Conservation (phyloP, 2,888 invertebrate genomes). For the Pammene fasciana region DNA sequence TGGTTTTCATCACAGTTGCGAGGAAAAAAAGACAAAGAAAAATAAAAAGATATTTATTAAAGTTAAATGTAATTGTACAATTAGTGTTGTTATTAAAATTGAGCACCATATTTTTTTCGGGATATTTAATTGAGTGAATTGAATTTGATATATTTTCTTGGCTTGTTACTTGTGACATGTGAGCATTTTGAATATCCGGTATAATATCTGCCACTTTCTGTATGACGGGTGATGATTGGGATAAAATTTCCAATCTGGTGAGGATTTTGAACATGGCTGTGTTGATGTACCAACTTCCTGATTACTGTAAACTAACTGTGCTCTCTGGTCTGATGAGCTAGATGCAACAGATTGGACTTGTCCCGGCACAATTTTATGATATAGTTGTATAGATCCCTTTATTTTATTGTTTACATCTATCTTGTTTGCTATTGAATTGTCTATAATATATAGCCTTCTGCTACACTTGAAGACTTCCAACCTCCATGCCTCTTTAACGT, state of each 20-base stretch:
- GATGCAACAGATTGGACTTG: constrained; percentile 7
- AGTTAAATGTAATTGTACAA: constrained; percentile 11
- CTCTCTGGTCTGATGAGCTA: neutral
- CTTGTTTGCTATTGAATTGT: constrained; percentile 6
- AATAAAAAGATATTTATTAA: constrained; percentile 12
- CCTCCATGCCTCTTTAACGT: neutral
- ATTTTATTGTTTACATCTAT: constrained; percentile 14
- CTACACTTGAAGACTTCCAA: constrained; percentile 8
- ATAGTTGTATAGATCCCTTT: neutral
- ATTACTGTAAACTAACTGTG: too few relatives aligned
- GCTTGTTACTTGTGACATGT: too few relatives aligned
- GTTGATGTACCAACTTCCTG: too few relatives aligned
- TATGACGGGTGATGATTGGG: too few relatives aligned
- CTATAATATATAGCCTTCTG: constrained; percentile 9
- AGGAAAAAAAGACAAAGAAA: constrained; percentile 4
- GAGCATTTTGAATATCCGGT: too few relatives aligned
- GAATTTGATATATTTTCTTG: constrained; percentile 1
- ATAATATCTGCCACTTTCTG: too few relatives aligned
- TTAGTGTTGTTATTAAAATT: constrained; percentile 13
- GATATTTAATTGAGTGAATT: constrained; percentile 1
- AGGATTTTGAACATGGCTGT: too few relatives aligned
- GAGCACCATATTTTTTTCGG: constrained; percentile 1
- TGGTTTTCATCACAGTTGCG: neutral
- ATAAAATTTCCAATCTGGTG: too few relatives aligned
- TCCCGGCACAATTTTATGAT: neutral